phyloP scores from a whole-genome alignment of 2,888 invertebrate genomes.

The Lepidochrysops patricia region DNA sequence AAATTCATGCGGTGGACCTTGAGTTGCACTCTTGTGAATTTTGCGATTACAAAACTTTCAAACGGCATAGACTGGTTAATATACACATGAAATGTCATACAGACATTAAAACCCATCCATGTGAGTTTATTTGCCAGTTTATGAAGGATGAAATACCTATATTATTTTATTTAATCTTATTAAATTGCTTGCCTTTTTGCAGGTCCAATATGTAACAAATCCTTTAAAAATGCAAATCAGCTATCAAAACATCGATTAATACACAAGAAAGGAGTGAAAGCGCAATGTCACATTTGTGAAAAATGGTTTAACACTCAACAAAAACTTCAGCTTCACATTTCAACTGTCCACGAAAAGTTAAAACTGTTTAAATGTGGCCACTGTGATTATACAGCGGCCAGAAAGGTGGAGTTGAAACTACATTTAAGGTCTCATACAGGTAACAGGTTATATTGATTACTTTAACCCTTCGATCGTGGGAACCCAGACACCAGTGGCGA shows the following conservation, averaged over 20 bases:
- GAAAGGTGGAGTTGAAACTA: constrained; percentile 78
- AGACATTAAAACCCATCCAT: constrained; percentile 75
- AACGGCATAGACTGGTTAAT: constrained; percentile 79
- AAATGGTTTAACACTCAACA: constrained; percentile 71
- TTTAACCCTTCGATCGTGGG: too few species aligned
- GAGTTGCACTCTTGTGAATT: constrained; percentile 84
- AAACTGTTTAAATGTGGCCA: constrained; percentile 79
- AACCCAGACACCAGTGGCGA: too few species aligned
- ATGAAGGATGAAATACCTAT: neutral
- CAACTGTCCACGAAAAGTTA: constrained; percentile 78
- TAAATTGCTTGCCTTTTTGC: constrained; percentile 14
- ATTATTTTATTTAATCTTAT: neutral
- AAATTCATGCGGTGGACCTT: constrained; percentile 83
- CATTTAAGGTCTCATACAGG: constrained; percentile 83
- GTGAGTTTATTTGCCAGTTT: too few species aligned
- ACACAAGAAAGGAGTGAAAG: constrained; percentile 58
- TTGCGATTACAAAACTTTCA: constrained; percentile 83
- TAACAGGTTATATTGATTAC: constrained; percentile 33
- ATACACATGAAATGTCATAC: constrained; percentile 85
- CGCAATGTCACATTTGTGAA: constrained; percentile 75
- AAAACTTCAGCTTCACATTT: constrained; percentile 69
- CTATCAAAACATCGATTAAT: constrained; percentile 82
- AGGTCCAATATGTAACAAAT: constrained; percentile 80
- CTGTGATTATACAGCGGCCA: constrained; percentile 79
- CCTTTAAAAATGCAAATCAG: constrained; percentile 87